A percentile compares a stretch with the other conserved stretches of the same genome.
Evolutionary conservation across 2,888 invertebrate genomes (phyloP).

Genomic region (Aquatica leii): DNA sequence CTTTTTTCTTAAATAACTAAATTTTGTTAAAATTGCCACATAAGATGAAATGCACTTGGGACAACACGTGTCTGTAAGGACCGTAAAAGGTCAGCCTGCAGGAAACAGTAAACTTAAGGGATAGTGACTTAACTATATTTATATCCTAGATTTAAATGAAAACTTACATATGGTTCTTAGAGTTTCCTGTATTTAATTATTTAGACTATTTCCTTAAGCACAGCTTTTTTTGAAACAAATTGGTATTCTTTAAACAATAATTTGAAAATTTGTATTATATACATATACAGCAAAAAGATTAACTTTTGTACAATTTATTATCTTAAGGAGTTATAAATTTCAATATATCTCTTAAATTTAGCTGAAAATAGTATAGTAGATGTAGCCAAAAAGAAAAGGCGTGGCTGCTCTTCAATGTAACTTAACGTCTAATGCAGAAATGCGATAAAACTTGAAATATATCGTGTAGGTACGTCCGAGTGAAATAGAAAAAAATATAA

Average conservation of each 20-base stretch:
- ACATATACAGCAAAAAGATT: too few relatives aligned
- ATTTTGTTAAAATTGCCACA: too few relatives aligned
- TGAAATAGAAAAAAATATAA: conserved; percentile 29
- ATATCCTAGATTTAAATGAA: conserved; percentile 38
- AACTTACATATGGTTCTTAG: conserved; percentile 40
- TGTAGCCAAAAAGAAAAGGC: conserved; percentile 29
- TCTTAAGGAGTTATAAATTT: conserved; percentile 2
- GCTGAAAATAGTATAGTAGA: conserved; percentile 22
- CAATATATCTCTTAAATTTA: conserved; percentile 9
- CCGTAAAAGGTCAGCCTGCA: conserved; percentile 48
- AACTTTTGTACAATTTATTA: too few relatives aligned
- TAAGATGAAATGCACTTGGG: conserved; percentile 43
- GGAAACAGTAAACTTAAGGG: conserved; percentile 44
- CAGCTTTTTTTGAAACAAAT: too few relatives aligned
- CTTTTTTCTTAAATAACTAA: too few relatives aligned
- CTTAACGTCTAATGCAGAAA: conserved; percentile 35
- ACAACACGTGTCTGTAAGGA: conserved; percentile 41
- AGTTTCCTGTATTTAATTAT: conserved; percentile 17
- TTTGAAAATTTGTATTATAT: too few relatives aligned
- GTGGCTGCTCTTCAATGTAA: conserved; percentile 31
- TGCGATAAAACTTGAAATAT: conserved; percentile 37
- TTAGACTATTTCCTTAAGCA: neutral
- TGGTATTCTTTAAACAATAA: too few relatives aligned
- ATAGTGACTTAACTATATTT: conserved; percentile 43
- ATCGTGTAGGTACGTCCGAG: conserved; percentile 31